Percentiles rank a stretch among this genome's conserved stretches.
phyloP scores from a whole-genome alignment of 2,888 invertebrate species.

The Phengaris arion region DNA sequence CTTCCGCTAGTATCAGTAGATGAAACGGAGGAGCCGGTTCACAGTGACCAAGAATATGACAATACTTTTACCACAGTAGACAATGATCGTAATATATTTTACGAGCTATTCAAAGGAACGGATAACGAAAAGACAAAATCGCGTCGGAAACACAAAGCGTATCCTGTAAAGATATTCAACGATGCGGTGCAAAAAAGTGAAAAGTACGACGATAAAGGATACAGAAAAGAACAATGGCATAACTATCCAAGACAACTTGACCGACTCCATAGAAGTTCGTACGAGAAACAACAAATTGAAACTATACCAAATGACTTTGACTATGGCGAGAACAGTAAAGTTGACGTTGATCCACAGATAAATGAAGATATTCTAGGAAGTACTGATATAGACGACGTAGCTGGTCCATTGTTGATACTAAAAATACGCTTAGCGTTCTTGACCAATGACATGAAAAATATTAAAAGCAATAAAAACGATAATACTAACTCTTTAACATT shows the following conservation, averaged over 20 bases:
- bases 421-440: constrained; percentile 63
- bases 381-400: constrained; percentile 48
- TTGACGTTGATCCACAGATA: constrained; percentile 40
- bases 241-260: constrained; percentile 68
- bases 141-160: constrained; percentile 46
- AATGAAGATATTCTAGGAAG: constrained; percentile 44
- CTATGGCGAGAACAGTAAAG: constrained; percentile 32
- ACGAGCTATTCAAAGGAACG: constrained; percentile 47
- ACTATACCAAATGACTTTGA: constrained; percentile 34
- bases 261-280: constrained; percentile 52
- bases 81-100: constrained; percentile 55
- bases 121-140: constrained; percentile 47
- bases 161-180: constrained; percentile 51
- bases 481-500: constrained; percentile 40
- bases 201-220: constrained; percentile 53
- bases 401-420: constrained; percentile 60
- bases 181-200: constrained; percentile 38
- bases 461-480: constrained; percentile 41
- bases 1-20: constrained; percentile 56
- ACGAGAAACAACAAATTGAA: constrained; percentile 33
- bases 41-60: constrained; percentile 58
- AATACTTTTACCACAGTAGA: constrained; percentile 59
- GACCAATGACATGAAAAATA: constrained; percentile 48
- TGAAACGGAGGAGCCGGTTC: constrained; percentile 50
- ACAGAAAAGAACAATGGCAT: constrained; percentile 67